Evolutionary conservation across 2,888 invertebrate species (phyloP).

Genomic region (Sesamia inferens): DNA sequence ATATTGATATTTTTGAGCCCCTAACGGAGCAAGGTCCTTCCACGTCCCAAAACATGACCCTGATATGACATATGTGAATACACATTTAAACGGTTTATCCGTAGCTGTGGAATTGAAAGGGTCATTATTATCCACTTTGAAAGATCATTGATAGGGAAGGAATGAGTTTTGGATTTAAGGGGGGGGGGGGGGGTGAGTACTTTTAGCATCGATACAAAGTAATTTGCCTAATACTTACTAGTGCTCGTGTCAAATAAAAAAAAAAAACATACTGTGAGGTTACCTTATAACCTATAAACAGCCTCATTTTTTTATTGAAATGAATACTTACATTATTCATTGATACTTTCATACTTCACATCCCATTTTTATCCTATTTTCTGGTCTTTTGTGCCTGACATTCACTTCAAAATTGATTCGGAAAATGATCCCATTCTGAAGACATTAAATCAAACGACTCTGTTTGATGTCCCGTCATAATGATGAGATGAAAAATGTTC

Average conservation of each 20-base stretch:
- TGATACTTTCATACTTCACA: conserved; percentile 14
- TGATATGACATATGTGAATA: too few species aligned
- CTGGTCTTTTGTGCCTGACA: not conserved
- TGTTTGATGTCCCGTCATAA: conserved; percentile 57
- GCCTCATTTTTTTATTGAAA: not conserved
- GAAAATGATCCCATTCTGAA: conserved; percentile 52
- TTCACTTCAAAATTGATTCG: conserved; percentile 47
- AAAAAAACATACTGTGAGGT: not conserved
- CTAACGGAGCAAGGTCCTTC: too few species aligned
- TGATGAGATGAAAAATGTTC: conserved; percentile 57
- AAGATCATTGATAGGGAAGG: not conserved
- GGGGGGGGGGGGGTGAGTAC: too few species aligned
- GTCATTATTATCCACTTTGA: not conserved
- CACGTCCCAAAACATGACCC: too few species aligned
- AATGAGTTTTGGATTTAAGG: too few species aligned
- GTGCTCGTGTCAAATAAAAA: not conserved
- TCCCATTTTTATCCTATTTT: conserved; percentile 15
- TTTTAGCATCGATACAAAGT: not conserved
- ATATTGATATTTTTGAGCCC: too few species aligned
- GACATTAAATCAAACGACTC: conserved; percentile 54
- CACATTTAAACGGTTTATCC: not conserved
- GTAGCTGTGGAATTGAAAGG: not conserved
- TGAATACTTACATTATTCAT: not conserved
- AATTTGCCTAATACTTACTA: too few species aligned
- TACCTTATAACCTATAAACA: not conserved